Base-by-base conservation (phyloP, 2,113 vertebrate species). In the Aramus guarauna region DNA sequence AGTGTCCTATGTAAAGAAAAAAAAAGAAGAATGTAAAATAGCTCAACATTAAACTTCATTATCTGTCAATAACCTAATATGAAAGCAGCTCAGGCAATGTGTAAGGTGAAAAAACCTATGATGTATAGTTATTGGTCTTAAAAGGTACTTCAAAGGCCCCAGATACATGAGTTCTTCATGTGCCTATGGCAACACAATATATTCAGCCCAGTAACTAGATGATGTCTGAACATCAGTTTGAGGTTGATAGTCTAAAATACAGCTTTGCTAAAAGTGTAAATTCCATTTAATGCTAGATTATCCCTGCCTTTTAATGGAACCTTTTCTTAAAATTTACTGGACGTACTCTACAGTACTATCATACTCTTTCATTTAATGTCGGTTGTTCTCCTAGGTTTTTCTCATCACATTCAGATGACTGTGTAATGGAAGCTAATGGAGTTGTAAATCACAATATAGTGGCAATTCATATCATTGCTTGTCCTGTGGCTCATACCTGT, bases 341-440 rank as follows among this genome's bases (percentile, higher is more conserved):
- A 47, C 0, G 0, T 15, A 47, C 45, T 41, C n/a, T 41, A 37
- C 12, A 59, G 13, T 23, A 47, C 2, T 39, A 50, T 39, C 12
- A 13, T 20, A 7, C 6, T 55, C 37, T 62, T 84, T 43, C 29
- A 29, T 60, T 85, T 85, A 26, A 26, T 43, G 6, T 75, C 73
- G 29, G 9, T 36, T 68, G 4, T 50, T 60, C 37, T 48, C 21
- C 34, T 36, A 10, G 27, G 52, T 58, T 72, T 81, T 78, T 69
- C 62, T 79, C 26, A 12, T 76, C 36, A 20, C 9, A 8, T 72
- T 73, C 66, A 79, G 48, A 37, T 27, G 27, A 60, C 20, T 43
- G 34, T 67, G 29, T 43, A 83, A 56, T n/a, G 24, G 75, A 62
- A 55, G 18, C 1, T 84, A 77, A 56, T 9, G 43, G 60, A 84